Evolutionary conservation across 2,888 invertebrate species (phyloP).

Genomic region (Eilema caniola): DNA sequence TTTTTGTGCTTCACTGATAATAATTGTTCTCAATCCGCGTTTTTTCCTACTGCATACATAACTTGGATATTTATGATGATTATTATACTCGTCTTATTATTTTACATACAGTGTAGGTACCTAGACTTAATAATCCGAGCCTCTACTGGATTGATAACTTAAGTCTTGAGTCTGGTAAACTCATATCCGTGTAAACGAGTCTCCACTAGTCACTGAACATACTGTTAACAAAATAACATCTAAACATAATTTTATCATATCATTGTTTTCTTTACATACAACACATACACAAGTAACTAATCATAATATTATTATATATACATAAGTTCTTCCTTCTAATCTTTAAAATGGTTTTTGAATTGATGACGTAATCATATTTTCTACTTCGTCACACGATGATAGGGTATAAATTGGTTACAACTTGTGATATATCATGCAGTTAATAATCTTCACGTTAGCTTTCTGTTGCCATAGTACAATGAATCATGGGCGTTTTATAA

Average conservation of each 20-base stretch:
- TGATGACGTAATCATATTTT: constrained; percentile 29
- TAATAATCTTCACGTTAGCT: constrained; percentile 7
- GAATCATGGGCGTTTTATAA: not conserved
- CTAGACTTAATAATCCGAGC: no score
- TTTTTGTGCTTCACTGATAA: constrained; percentile 2
- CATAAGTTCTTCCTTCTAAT: constrained; percentile 7
- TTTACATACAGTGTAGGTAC: no score
- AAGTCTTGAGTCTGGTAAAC: no score
- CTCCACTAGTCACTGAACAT: not conserved
- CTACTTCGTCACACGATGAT: not conserved
- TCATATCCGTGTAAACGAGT: not conserved
- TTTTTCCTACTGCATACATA: not conserved
- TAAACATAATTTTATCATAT: not conserved
- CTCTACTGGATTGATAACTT: no score
- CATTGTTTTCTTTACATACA: not conserved
- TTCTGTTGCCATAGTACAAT: constrained; percentile 9
- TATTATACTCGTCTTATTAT: not conserved
- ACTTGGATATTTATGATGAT: not conserved
- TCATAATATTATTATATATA: not conserved
- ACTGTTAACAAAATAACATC: not conserved
- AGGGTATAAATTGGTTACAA: not conserved
- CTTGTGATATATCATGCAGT: not conserved
- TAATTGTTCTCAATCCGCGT: no score
- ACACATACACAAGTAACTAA: not conserved
- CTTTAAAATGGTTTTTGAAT: constrained; percentile 33